Percentiles rank a stretch among this genome's conserved stretches.
phyloP scores from a whole-genome alignment of 2,113 vertebrate species.

The Suricata suricatta region DNA sequence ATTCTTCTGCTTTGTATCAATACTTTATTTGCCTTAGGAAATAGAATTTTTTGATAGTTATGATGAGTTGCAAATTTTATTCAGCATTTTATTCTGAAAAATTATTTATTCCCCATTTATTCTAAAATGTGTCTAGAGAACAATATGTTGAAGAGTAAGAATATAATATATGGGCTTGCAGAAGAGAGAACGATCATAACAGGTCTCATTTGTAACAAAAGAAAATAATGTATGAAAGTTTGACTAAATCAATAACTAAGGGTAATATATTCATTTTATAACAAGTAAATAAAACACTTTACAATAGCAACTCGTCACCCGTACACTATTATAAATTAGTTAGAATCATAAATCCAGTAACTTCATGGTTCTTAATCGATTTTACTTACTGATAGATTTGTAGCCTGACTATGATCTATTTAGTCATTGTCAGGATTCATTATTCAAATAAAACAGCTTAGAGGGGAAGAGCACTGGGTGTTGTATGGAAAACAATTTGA shows the following conservation, averaged over 20 bases:
- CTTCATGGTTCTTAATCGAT: conserved; percentile 68
- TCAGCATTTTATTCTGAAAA: conserved; percentile 40
- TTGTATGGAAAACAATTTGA: too few species aligned
- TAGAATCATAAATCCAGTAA: conserved; percentile 64
- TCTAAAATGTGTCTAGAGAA: conserved; percentile 4
- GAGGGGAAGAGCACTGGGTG: too few species aligned
- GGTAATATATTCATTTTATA: conserved; percentile 63
- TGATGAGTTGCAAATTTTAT: conserved; percentile 34
- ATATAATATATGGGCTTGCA: neutral
- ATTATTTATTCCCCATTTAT: neutral
- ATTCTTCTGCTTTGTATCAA: neutral
- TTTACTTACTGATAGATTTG: conserved; percentile 71
- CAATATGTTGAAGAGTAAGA: conserved; percentile 16
- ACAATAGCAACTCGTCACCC: conserved; percentile 62
- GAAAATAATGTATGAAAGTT: conserved; percentile 64
- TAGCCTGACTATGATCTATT: conserved; percentile 43
- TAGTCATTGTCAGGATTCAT: conserved; percentile 27
- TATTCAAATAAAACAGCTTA: conserved; percentile 16
- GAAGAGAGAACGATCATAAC: conserved; percentile 34
- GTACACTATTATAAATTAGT: conserved; percentile 59
- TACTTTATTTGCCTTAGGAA: conserved; percentile 32
- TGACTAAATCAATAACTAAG: conserved; percentile 73
- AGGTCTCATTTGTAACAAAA: conserved; percentile 51
- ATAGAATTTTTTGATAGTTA: neutral
- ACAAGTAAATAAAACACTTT: conserved; percentile 59